Evolutionary conservation across 2,888 invertebrate species (phyloP).

Genomic region (Spisula subtruncata): DNA sequence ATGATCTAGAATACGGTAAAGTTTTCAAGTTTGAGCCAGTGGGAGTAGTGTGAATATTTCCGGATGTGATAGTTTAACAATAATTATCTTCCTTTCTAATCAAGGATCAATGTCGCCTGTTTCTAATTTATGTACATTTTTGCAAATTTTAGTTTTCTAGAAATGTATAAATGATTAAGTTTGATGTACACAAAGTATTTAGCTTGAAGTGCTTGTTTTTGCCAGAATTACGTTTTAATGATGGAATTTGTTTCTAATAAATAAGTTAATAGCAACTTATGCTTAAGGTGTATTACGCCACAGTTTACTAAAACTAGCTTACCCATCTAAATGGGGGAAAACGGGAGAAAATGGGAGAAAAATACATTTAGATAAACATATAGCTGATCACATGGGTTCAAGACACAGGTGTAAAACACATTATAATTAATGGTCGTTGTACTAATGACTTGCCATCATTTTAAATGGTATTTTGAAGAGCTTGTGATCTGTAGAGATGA

Average conservation of each 20-base stretch:
- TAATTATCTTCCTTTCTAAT: not conserved
- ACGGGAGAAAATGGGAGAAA: slow-evolving; percentile 51
- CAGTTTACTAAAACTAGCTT: not conserved
- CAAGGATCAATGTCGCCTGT: not conserved
- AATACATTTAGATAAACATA: slow-evolving; percentile 62
- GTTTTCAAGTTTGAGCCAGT: no score
- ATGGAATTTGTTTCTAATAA: slow-evolving; percentile 11
- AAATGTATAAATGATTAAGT: slow-evolving; percentile 19
- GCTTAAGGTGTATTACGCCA: not conserved
- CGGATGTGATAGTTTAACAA: not conserved
- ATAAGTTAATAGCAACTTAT: slow-evolving; percentile 1
- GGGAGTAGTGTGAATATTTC: not conserved
- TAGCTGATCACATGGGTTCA: slow-evolving; percentile 46
- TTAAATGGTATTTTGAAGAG: slow-evolving; percentile 20
- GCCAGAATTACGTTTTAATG: slow-evolving; percentile 6
- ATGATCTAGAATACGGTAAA: no score
- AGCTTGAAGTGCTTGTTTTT: not conserved
- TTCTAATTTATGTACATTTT: not conserved
- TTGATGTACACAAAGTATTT: slow-evolving; percentile 9
- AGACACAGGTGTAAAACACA: slow-evolving; percentile 63
- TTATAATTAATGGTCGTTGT: slow-evolving; percentile 60
- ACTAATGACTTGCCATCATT: slow-evolving; percentile 50
- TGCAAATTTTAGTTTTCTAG: not conserved
- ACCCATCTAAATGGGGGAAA: slow-evolving; percentile 52
- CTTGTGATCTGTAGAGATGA: slow-evolving; percentile 14